Evolutionary conservation across 2,888 invertebrate genomes (phyloP), one percentile per base, ranked within the genome.

Genomic region (Pandemis cinnamomeana): DNA sequence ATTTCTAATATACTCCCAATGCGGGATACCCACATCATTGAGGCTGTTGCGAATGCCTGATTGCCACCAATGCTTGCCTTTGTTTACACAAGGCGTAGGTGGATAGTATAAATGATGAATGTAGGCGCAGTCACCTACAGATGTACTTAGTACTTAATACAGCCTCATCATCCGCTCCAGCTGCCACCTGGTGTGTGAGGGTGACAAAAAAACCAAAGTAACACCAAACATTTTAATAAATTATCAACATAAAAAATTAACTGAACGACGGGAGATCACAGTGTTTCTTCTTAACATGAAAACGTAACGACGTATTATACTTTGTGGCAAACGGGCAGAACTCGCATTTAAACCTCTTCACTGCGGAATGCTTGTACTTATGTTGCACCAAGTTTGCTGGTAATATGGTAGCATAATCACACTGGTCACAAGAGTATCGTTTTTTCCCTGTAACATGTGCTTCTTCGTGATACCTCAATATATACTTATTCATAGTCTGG

Each of bases 241-340:
- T 79, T 80, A 80, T 80, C 79, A 81, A 78, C 71, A 77, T 77
- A 78, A 75, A 80, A 79, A 79, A 78, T 85, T 86, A 90, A 84
- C 86, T 87, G 80, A 87, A 86, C 78, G 88, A 86, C 2, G 92
- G 92, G 76, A 94, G 86, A 91, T 94, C 93, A 90, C 93, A 93
- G 83, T 93, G 94, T 84, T 94, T 94, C 78, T 92, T 93, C 74
- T 87, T 92, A 55, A 93, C 93, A 77, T 94, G 94, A 78, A 93
- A 93, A 46, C 93, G 84, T 76, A 94, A 80, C 5, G 94, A 94
- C 0, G 93, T 93, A 74, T 93, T 93, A 78, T 94, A 94, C 77
- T 94, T 93, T 0, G 93, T 90, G 7, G 93, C 93, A 68, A 93
- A 94, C 0, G 92, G 89, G 67, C 94, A 94, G 0, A 91, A 89